A percentile compares a stretch with the other conserved stretches of the same genome.
Evolutionary conservation across 2,113 vertebrate genomes (phyloP).

Genomic region (Accipiter cooperii): DNA sequence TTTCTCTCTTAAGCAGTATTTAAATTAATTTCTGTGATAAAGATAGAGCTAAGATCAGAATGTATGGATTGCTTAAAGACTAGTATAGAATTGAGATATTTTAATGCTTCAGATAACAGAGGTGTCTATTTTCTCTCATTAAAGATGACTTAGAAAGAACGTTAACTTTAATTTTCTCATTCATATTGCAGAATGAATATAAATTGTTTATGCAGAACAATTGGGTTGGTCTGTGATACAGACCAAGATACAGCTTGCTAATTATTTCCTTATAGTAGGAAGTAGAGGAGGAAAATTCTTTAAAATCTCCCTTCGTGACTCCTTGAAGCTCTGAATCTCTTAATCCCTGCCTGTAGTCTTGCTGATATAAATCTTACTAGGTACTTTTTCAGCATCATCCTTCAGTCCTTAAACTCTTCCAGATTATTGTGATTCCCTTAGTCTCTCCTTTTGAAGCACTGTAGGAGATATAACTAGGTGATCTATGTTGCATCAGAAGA

Average conservation of each 20-base stretch:
- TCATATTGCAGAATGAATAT: background rate
- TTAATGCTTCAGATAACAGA: background rate
- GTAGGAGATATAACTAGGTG: constrained; percentile 4
- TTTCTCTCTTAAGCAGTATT: background rate
- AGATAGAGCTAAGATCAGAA: background rate
- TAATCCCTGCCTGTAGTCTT: background rate
- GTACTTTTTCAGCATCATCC: background rate
- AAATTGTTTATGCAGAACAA: background rate
- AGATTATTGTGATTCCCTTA: background rate
- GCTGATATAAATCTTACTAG: background rate
- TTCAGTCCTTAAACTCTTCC: background rate
- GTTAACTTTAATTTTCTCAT: background rate
- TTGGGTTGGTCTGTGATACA: background rate
- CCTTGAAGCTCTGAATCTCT: background rate
- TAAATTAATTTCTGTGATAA: background rate
- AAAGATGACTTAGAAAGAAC: background rate
- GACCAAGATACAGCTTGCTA: background rate
- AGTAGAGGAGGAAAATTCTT: background rate
- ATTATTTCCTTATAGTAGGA: background rate
- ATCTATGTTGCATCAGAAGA: background rate
- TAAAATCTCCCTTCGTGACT: background rate
- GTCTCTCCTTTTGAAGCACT: background rate
- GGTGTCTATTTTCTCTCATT: background rate
- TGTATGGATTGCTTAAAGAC: background rate
- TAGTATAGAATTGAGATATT: background rate